Conservation (phyloP, 2,113 vertebrate species). For the Aix galericulata region DNA sequence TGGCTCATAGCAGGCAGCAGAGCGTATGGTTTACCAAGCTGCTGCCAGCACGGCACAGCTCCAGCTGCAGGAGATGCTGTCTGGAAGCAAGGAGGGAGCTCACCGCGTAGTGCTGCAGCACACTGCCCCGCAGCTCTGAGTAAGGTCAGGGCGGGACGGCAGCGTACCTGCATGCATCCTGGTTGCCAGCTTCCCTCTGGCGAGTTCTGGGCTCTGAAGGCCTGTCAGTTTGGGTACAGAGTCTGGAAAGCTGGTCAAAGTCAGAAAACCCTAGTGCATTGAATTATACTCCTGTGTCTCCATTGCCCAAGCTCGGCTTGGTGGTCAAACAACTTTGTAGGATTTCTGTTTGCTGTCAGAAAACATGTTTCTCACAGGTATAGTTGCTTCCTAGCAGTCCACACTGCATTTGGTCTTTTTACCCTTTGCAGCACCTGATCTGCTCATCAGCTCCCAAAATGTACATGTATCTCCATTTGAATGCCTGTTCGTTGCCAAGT, state of each 20-base stretch:
- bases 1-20: slow-evolving; percentile 10
- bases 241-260: neutral
- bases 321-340: neutral
- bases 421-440: neutral
- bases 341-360: neutral
- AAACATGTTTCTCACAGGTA: accelerated
- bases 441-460: neutral
- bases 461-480: accelerated
- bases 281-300: accelerated
- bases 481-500: neutral
- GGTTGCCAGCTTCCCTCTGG: neutral
- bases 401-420: neutral
- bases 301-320: accelerated
- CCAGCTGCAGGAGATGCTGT: neutral
- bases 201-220: neutral
- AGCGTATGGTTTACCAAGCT: neutral
- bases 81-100: neutral
- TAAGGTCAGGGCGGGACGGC: neutral
- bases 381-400: neutral
- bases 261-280: accelerated
- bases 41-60: slow-evolving; percentile 3
- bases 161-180: neutral
- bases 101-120: neutral
- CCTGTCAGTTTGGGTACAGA: neutral
- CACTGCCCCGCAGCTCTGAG: neutral